Conservation (phyloP, 1,140 invertebrate species). For the Drosophila arizonae region DNA sequence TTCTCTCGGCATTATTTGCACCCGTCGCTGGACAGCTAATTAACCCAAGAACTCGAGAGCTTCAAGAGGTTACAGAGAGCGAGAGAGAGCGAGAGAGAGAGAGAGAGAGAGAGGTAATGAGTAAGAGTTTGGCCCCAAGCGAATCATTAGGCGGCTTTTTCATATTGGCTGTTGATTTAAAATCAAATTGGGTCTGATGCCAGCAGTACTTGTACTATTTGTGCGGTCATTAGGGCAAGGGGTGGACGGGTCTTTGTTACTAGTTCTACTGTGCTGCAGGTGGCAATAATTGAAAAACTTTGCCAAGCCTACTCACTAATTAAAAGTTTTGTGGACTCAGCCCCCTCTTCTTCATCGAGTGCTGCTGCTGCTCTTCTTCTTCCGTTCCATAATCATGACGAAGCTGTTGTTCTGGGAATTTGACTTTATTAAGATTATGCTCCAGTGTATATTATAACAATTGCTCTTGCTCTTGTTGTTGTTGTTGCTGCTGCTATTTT, state of each 20-base stretch:
- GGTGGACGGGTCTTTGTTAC: not conserved
- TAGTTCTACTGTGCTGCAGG: constrained; percentile 48
- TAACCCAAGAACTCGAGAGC: constrained; percentile 36
- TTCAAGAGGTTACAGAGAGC: constrained; percentile 22
- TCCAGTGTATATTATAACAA: constrained; percentile 8
- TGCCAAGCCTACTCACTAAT: constrained; percentile 63
- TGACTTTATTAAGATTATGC: constrained; percentile 54
- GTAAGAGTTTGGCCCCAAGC: constrained; percentile 10
- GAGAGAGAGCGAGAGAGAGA: not conserved
- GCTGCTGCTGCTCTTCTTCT: constrained; percentile 4
- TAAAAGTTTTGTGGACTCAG: constrained; percentile 61
- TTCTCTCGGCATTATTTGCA: constrained; percentile 56
- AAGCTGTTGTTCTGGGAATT: constrained; percentile 51
- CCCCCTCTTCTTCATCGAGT: not conserved
- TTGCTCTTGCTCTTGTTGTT: constrained; percentile 6
- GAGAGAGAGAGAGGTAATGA: not conserved
- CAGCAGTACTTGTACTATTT: constrained; percentile 27
- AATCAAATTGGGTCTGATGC: constrained; percentile 62
- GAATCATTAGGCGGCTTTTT: constrained; percentile 33
- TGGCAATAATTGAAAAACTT: constrained; percentile 81
- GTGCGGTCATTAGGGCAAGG: constrained; percentile 35
- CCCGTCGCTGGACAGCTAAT: constrained; percentile 46
- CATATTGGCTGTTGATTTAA: constrained; percentile 74
- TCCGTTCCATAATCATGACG: constrained; percentile 53
- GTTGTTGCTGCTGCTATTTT: constrained; percentile 1